phyloP scores from a whole-genome alignment of 1,140 invertebrate genomes.

The Lordiphosa collinella region DNA sequence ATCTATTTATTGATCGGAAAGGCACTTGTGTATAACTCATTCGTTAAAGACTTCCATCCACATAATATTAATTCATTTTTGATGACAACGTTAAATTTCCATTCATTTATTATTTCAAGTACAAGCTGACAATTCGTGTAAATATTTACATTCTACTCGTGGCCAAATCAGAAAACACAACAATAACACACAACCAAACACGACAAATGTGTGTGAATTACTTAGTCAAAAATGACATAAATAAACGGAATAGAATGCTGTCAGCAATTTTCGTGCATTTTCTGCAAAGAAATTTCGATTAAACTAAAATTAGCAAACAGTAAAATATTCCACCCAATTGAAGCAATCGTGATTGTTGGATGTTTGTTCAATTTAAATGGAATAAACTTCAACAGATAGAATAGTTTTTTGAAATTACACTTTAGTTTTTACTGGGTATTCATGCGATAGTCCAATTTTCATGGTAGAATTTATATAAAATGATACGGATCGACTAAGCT shows the following conservation, averaged over 20 bases:
- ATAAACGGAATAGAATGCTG: conserved; percentile 37
- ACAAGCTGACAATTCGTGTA: conserved; percentile 23
- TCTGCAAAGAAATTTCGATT: not conserved
- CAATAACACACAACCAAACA: conserved; percentile 23
- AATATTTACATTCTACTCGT: conserved; percentile 48
- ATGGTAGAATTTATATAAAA: too few relatives aligned
- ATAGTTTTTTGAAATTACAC: too few relatives aligned
- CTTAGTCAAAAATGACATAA: conserved; percentile 49
- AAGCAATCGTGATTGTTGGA: too few relatives aligned
- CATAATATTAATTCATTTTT: conserved; percentile 15
- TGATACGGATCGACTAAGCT: too few relatives aligned
- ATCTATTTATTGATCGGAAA: conserved; percentile 4
- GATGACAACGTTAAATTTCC: conserved; percentile 40
- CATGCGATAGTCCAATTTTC: too few relatives aligned
- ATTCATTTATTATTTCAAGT: conserved; percentile 25
- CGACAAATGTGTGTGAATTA: conserved; percentile 49
- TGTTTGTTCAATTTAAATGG: too few relatives aligned
- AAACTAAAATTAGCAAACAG: not conserved
- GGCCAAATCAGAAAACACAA: conserved; percentile 26
- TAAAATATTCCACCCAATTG: too few relatives aligned
- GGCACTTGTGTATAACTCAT: conserved; percentile 3
- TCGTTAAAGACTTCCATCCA: not conserved
- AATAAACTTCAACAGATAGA: too few relatives aligned
- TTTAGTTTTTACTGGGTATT: too few relatives aligned
- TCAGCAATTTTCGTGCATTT: conserved; percentile 16